phyloP scores from a whole-genome alignment of 1,140 invertebrate genomes.

The Zelostemma sp. region DNA sequence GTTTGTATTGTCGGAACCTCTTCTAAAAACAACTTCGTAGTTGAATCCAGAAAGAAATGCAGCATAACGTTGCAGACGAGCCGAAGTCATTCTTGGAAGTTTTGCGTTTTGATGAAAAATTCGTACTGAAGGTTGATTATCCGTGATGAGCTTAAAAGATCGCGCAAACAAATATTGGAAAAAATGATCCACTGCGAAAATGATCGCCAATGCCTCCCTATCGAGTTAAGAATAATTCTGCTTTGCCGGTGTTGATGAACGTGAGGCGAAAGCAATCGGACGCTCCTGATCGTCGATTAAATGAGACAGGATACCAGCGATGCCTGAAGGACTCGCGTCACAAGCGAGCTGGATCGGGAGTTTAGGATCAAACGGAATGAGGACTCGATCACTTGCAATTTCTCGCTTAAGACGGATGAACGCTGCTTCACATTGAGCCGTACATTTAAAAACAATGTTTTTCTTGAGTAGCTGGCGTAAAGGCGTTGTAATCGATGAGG shows the following conservation, averaged over 20 bases:
- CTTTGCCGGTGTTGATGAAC: constrained; percentile 61
- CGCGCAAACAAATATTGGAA: constrained; percentile 62
- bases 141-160: constrained; percentile 53
- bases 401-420: constrained; percentile 63
- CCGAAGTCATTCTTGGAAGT: constrained; percentile 44
- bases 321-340: constrained; percentile 53
- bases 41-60: too few relatives aligned
- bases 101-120: constrained; percentile 51
- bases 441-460: constrained; percentile 27
- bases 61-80: constrained; percentile 48
- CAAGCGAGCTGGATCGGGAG: constrained; percentile 17
- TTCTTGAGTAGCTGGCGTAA: constrained; percentile 29
- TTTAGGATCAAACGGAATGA: constrained; percentile 24
- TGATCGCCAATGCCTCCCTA: constrained; percentile 67
- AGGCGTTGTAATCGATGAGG: constrained; percentile 33
- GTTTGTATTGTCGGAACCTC: constrained; percentile 32
- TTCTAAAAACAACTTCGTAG: constrained; percentile 35
- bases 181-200: constrained; percentile 65
- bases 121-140: constrained; percentile 53
- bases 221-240: constrained; percentile 69
- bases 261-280: constrained; percentile 65
- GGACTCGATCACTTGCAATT: constrained; percentile 39
- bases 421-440: constrained; percentile 53
- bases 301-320: constrained; percentile 55
- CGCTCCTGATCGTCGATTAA: constrained; percentile 44